Base-by-base conservation (phyloP, 2,797 vertebrate species). In the Psittacula echo region DNA sequence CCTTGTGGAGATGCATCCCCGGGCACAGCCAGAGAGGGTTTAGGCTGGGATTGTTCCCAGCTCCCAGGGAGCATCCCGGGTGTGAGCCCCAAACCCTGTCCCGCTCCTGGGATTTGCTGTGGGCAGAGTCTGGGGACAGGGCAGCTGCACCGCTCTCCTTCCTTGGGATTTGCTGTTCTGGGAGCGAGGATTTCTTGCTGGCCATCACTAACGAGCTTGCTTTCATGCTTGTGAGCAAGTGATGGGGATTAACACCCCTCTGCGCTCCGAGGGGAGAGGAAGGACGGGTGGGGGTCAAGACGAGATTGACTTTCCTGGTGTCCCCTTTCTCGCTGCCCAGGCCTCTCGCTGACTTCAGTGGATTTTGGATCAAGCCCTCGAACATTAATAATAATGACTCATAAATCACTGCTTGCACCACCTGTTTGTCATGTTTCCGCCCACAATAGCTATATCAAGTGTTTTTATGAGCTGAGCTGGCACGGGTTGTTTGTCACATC, bases 361-460 rank as follows among this genome's bases (percentile, higher is more conserved):
- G 58, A 2, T 42, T 93, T 79, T 53, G 84, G 84, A 87, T 85
- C 1, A 22, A 87, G 75, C 67, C 64, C 48, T 73, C 3, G 0
- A 74, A 30, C 64, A 13, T 94, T 51, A 67, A 88, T 79, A 56
- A 93, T 34, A 75, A 76, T 92, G 87, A 94, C 91, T 91, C 85
- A 91, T 45, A 85, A 94, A 91, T 91, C 62, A 0, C 7, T 44
- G 82, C 94, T 22, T 4, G 92, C 87, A 78, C 76, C 94, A 96
- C 94, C 89, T 92, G 89, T 85, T 96, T 93, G 85, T 89, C 94
- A 26, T 11, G 82, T 93, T 96, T 7, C 94, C 82, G 0, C 95
- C 95, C 94, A 85, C 94, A n/a, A 30, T 19, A 47, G n/a, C 58
- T 30, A 18, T 11, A 22, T 24, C 13, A 3, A 75, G 92, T 10